A percentile compares a stretch with the other conserved stretches of the same genome.
Conservation (phyloP, 2,888 invertebrate species). For the Brachypalpus laphriformis region DNA sequence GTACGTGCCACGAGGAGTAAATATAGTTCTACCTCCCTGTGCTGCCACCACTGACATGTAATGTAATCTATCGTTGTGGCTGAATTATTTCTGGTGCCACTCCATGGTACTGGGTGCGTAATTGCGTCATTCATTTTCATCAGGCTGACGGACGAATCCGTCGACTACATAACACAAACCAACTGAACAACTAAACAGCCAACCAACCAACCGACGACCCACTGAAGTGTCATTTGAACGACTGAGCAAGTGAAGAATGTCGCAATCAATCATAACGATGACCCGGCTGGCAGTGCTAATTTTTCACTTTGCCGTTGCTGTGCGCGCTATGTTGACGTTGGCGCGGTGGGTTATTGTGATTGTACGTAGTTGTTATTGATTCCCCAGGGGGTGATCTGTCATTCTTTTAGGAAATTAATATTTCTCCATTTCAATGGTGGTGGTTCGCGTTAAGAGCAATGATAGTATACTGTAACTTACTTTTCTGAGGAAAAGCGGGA, state of each 20-base stretch:
- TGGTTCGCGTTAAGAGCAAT: conserved; percentile 21
- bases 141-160: conserved; percentile 66
- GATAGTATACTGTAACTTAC: too few species aligned
- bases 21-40: conserved; percentile 32
- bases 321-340: conserved; percentile 16
- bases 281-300: conserved; percentile 67
- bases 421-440: conserved; percentile 34
- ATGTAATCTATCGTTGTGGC: conserved; percentile 67
- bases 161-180: conserved; percentile 35
- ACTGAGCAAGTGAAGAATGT: conserved; percentile 68
- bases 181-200: conserved; percentile 30
- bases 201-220: conserved; percentile 31
- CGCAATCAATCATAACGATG: conserved; percentile 71
- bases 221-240: conserved; percentile 64
- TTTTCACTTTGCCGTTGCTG: conserved; percentile 57
- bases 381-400: conserved; percentile 49
- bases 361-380: conserved; percentile 61
- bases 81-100: conserved; percentile 67
- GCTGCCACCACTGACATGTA: conserved; percentile 64
- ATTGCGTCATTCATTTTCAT: conserved; percentile 73
- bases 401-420: conserved; percentile 51
- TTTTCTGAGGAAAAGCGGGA: too few species aligned
- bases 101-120: conserved; percentile 66
- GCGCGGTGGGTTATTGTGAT: conserved; percentile 42
- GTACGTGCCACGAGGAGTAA: conserved; percentile 31